Evolutionary conservation across 2,888 invertebrate species (phyloP).

Genomic region (Steinernema hermaphroditum): DNA sequence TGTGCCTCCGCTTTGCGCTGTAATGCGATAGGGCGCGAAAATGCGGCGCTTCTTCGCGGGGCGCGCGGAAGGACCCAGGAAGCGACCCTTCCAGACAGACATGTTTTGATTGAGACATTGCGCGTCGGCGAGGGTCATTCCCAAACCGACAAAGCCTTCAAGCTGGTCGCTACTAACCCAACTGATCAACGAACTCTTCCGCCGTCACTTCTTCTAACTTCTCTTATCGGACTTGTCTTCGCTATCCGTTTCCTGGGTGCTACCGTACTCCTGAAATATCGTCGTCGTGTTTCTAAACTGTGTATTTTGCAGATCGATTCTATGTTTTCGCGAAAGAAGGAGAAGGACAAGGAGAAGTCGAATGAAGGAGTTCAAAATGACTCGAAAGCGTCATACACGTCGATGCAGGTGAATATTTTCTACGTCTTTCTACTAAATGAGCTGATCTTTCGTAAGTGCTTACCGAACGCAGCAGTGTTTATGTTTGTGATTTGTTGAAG

Average conservation of each 20-base stretch:
- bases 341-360: constrained; percentile 18
- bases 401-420: neutral
- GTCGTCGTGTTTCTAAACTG: too few species aligned
- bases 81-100: neutral
- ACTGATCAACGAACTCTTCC: neutral
- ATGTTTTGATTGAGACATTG: neutral
- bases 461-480: neutral
- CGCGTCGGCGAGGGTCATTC: neutral
- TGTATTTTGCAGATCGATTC: constrained; percentile 7
- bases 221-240: neutral
- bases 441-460: neutral
- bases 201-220: neutral
- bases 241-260: neutral
- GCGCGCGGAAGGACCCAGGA: neutral
- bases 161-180: constrained; percentile 4
- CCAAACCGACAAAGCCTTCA: neutral
- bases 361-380: neutral
- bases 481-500: constrained; percentile 8
- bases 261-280: neutral
- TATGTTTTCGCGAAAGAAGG: constrained; percentile 21
- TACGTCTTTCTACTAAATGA: neutral
- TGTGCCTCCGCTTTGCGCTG: neutral
- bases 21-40: constrained; percentile 10
- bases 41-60: neutral
- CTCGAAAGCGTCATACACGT: neutral